phyloP scores from a whole-genome alignment of 2,113 vertebrate species.

The Ailurus styani region DNA sequence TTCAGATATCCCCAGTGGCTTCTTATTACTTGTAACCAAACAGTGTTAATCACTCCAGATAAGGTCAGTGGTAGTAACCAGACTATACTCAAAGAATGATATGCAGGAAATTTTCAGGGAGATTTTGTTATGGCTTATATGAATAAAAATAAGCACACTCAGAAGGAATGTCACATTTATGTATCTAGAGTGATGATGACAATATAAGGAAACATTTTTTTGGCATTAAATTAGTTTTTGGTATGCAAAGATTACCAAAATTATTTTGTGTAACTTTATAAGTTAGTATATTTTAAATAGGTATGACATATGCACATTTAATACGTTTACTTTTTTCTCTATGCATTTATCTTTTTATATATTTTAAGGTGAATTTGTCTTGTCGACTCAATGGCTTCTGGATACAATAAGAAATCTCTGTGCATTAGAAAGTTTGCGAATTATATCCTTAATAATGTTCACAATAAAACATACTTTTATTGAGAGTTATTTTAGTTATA shows the following conservation, averaged over 20 bases:
- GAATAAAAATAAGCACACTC: neutral
- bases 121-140: neutral
- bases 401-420: neutral
- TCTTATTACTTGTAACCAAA: neutral
- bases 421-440: neutral
- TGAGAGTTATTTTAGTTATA: neutral
- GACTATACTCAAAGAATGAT: neutral
- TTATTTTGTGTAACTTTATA: neutral
- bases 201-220: neutral
- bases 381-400: neutral
- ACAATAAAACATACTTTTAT: neutral
- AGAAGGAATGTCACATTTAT: neutral
- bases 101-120: neutral
- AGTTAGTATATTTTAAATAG: neutral
- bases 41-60: neutral
- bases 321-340: neutral
- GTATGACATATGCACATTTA: neutral
- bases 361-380: neutral
- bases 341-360: neutral
- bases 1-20: neutral
- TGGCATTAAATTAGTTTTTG: neutral
- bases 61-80: neutral
- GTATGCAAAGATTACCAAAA: neutral
- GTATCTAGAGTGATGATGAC: neutral
- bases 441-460: neutral